These are phyloP conservation scores for Caenorhabditis angaria DNA, from an alignment of 2,888 invertebrate genomes.

Conservation along the genomic window DNA sequence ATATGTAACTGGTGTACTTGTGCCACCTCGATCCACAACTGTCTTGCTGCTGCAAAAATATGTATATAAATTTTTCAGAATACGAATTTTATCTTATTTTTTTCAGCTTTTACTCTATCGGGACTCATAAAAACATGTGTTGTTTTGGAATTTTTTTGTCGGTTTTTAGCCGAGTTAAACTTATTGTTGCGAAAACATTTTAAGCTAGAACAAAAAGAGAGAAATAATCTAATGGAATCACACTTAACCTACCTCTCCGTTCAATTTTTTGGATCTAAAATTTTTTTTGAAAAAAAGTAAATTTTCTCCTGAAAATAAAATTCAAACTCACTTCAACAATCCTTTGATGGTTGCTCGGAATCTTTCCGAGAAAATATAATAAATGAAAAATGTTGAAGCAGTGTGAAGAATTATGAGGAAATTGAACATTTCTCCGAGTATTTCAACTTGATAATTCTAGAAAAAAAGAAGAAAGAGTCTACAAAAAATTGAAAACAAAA, in stretches of 20 bases:
- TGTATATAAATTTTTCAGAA: too few species aligned
- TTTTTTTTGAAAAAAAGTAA: not conserved
- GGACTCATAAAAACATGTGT: too few species aligned
- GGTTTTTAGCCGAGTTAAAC: too few species aligned
- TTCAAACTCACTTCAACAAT: constrained; percentile 31
- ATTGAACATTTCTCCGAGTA: constrained; percentile 39
- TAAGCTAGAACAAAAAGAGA: too few species aligned
- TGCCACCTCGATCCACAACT: constrained; percentile 22
- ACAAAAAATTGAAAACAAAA: not conserved
- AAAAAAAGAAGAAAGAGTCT: constrained; percentile 1
- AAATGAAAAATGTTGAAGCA: constrained; percentile 43
- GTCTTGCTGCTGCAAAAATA: constrained; percentile 24
- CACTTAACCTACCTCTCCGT: not conserved
- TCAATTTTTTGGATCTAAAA: not conserved
- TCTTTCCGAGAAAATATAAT: constrained; percentile 39
- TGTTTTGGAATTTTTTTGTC: too few species aligned
- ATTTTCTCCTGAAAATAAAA: not conserved
- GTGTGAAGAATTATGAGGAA: constrained; percentile 39
- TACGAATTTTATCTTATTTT: too few species aligned
- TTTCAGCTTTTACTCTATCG: too few species aligned
- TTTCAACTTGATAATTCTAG: constrained; percentile 37
- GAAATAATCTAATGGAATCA: not conserved
- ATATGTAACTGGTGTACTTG: constrained; percentile 28
- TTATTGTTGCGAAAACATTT: too few species aligned
- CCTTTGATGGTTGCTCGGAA: constrained; percentile 30